A percentile compares a stretch with the other conserved stretches of the same genome.
Conservation (phyloP, 2,888 invertebrate species). For the Entomobrya multifasciata region DNA sequence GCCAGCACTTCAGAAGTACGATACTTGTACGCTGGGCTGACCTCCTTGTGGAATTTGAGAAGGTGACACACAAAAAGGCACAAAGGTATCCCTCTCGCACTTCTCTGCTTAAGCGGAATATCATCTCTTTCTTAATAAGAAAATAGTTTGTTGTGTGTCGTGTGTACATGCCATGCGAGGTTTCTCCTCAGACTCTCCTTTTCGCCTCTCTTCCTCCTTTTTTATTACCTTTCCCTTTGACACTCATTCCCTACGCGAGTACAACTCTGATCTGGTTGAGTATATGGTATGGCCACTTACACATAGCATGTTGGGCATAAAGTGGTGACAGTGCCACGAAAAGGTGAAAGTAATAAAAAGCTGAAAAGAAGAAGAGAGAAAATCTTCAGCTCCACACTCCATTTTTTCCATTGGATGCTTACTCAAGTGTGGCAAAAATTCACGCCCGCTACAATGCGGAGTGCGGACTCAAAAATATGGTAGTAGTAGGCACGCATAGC, state of each 20-base stretch:
- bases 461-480: not conserved
- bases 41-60: constrained; percentile 4
- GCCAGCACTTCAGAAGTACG: no score
- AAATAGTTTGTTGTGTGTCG: not conserved
- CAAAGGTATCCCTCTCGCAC: not conserved
- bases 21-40: no score
- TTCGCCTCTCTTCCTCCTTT: not conserved
- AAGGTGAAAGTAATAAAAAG: constrained; percentile 6
- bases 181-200: not conserved
- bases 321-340: not conserved
- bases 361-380: not conserved
- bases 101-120: not conserved
- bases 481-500: not conserved
- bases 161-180: not conserved
- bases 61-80: not conserved
- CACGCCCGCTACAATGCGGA: not conserved
- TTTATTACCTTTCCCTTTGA: not conserved
- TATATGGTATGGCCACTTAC: not conserved
- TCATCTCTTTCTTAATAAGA: not conserved
- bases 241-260: not conserved
- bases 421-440: not conserved
- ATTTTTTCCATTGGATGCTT: not conserved
- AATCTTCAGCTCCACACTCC: not conserved
- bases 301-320: not conserved
- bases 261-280: not conserved